Evolutionary conservation across 2,113 vertebrate genomes (phyloP), one percentile per base, ranked within the genome.

Genomic region (Cryptomyrus ogoouensis): DNA sequence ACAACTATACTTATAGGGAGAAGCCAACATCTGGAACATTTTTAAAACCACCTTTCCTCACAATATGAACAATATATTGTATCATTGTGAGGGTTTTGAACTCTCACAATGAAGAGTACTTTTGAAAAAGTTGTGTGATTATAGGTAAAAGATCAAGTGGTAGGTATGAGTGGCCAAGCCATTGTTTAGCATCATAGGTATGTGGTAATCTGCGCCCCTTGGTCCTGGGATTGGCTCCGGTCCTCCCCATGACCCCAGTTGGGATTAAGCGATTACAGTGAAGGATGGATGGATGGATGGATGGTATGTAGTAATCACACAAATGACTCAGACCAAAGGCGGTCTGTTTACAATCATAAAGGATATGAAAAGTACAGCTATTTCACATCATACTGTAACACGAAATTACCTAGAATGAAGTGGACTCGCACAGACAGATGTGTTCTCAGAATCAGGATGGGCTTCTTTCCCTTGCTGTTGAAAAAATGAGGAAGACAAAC

Each of bases 351-450:
- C 44, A 39, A 27, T 21, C 1, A 56, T 35, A 53, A 8, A 87
- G 27, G 15, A 53, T 6, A 39, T 53, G 24, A 6, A 87, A 27
- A 19, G 31, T 10, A 31, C 19, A 39, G 50, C 31, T 10, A 80
- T 24, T 31, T n/a, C 49, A 53, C 27, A 5, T 24, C 24, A 8
- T 12, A 47, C 6, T 84, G 12, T 83, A 44, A 87, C 85, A 47
- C 50, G 56, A 89, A 95, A 95, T 98, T 96, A 99, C 98, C 98
- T 0, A 99, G 95, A 93, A 99, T 98, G 94, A 95, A 94, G 17
- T 96, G 97, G 83, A 99, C 98, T 0, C 98, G 96, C 47, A 99
- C 97, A 0, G 98, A 98, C 80, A 99, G 97, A 94, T 99, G 97
- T 0, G 98, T 98, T 91, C 98, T 96, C 91, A 99, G 95, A 87